These are phyloP conservation scores for Megatriorchis doriae DNA, from an alignment of 2,113 vertebrate genomes.

Conservation along the genomic window DNA sequence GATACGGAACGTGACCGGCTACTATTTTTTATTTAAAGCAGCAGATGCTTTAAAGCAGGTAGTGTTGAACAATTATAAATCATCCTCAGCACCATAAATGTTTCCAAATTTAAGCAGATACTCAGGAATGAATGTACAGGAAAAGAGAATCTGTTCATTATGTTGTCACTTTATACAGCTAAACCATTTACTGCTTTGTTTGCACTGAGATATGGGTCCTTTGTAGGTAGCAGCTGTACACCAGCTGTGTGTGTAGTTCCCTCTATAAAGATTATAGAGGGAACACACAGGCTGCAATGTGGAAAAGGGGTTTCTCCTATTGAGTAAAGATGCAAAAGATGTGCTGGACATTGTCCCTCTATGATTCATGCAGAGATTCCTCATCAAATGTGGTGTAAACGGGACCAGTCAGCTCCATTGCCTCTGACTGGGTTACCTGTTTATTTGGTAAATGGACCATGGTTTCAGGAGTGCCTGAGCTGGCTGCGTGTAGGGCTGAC, in stretches of 20 bases:
- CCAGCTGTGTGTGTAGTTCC: neutral
- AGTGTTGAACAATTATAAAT: neutral
- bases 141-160: neutral
- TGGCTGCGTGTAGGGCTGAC: neutral
- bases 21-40: neutral
- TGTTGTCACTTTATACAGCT: neutral
- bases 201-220: neutral
- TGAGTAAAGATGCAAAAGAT: neutral
- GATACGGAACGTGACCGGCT: neutral
- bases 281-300: neutral
- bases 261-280: neutral
- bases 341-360: neutral
- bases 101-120: neutral
- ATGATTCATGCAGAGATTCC: neutral
- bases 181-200: conserved; percentile 17
- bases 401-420: neutral
- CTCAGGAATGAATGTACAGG: neutral
- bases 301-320: neutral
- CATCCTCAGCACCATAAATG: neutral
- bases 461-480: neutral
- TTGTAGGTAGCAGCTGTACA: neutral
- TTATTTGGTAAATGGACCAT: neutral
- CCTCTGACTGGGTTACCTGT: neutral
- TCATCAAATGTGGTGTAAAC: neutral
- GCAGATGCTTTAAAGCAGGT: neutral